Percentiles rank a stretch among this genome's conserved stretches.
These are phyloP conservation scores for Microcebus jonahi DNA, from an alignment of 2,113 vertebrate genomes.

Conservation along the genomic window DNA sequence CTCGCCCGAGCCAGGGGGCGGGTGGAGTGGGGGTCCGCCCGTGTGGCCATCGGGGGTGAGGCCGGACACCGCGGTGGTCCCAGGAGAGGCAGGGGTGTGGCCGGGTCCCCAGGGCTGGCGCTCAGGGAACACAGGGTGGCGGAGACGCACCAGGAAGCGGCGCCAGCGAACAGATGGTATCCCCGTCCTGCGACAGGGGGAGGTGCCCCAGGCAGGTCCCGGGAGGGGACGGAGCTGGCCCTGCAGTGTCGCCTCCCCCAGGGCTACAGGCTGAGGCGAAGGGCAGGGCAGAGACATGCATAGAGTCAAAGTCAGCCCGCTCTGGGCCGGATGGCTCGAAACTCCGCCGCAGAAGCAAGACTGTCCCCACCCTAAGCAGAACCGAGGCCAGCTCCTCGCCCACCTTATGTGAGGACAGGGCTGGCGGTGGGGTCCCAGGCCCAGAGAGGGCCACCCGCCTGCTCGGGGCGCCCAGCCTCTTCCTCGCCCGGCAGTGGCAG, in stretches of 20 bases:
- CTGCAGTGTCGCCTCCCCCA: background rate
- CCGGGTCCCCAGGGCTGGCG: background rate
- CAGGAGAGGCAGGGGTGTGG: background rate
- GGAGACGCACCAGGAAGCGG: background rate
- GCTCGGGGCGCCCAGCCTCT: background rate
- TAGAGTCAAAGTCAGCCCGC: too few relatives aligned
- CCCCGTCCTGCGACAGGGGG: accelerated
- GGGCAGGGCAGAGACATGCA: background rate
- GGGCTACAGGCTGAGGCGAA: background rate
- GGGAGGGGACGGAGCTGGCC: background rate
- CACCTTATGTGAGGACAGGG: background rate
- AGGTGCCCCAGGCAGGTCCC: background rate
- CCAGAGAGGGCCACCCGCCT: background rate
- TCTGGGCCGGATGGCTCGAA: too few relatives aligned
- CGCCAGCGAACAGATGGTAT: background rate
- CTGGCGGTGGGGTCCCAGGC: background rate
- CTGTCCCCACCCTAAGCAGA: background rate
- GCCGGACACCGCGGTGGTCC: accelerated
- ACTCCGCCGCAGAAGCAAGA: too few relatives aligned
- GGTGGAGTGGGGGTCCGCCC: accelerated
- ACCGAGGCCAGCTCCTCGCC: background rate
- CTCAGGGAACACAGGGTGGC: accelerated
- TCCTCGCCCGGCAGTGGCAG: accelerated
- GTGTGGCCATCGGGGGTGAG: accelerated
- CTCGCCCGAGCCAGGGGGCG: accelerated